Conservation (phyloP, 2,888 invertebrate genomes). For the Acrocera orbiculus region DNA sequence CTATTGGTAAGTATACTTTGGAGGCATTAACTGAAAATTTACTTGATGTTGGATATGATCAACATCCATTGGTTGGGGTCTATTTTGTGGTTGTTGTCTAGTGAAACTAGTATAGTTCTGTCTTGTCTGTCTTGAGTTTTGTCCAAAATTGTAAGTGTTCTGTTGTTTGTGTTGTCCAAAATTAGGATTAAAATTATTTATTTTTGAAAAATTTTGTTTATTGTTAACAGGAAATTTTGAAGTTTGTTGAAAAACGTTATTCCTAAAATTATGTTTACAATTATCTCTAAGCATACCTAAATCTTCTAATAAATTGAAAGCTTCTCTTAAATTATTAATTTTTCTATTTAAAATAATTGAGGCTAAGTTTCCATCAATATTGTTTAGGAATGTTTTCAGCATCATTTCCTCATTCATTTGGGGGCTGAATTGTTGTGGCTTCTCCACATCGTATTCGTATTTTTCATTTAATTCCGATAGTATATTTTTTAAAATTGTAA, state of each 20-base stretch:
- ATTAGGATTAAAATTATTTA: no score
- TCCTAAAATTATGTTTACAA: conserved; percentile 7
- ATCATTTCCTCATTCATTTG: conserved; percentile 11
- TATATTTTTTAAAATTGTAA: conserved; percentile 9
- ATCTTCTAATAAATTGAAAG: conserved; percentile 5
- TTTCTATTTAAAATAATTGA: conserved; percentile 8
- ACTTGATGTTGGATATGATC: conserved; percentile 8
- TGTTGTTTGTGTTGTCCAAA: no score
- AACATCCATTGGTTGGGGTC: conserved; percentile 8
- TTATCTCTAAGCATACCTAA: conserved; percentile 9
- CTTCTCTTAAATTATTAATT: conserved; percentile 5
- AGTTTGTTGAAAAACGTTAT: conserved; percentile 5
- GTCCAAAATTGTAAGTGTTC: no score
- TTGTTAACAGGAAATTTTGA: background rate
- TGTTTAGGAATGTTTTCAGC: conserved; percentile 12
- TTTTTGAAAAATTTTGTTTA: no score
- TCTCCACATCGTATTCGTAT: conserved; percentile 11
- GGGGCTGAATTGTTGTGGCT: conserved; percentile 12
- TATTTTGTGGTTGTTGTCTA: background rate
- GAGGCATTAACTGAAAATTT: conserved; percentile 11
- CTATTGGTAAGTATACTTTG: conserved; percentile 9
- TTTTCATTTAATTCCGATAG: conserved; percentile 12
- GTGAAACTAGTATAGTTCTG: no score
- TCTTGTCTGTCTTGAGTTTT: background rate
- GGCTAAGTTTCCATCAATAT: conserved; percentile 11